These are phyloP conservation scores for Caenorhabditis brenneri DNA, from an alignment of 1,140 invertebrate species.

Conservation along the genomic window DNA sequence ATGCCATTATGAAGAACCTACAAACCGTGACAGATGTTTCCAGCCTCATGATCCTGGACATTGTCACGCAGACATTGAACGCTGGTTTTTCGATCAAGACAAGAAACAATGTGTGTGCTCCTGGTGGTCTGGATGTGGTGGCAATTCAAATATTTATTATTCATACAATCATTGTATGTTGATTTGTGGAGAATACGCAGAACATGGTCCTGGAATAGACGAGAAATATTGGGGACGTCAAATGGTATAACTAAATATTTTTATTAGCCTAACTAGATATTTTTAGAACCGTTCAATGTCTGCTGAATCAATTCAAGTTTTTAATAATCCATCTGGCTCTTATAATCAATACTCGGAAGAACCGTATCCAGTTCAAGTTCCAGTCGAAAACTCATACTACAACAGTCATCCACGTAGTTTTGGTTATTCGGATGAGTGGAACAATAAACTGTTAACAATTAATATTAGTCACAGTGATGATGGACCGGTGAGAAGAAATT, in stretches of 20 bases:
- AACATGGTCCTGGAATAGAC: constrained; percentile 46
- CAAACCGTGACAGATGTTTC: constrained; percentile 53
- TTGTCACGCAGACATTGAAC: constrained; percentile 56
- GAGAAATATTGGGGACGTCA: constrained; percentile 50
- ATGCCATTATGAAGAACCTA: constrained; percentile 52
- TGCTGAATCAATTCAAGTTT: constrained; percentile 10
- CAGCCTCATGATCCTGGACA: constrained; percentile 58
- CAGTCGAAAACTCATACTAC: constrained; percentile 1
- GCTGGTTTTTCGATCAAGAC: constrained; percentile 59
- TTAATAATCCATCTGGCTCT: constrained; percentile 10
- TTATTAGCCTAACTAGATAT: background rate
- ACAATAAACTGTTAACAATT: background rate
- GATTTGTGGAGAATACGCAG: constrained; percentile 57
- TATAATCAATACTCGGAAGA: background rate
- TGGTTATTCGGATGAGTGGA: background rate
- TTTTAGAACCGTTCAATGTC: constrained; percentile 41
- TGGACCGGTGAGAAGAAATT: background rate
- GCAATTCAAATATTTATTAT: constrained; percentile 59
- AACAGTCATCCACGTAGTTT: constrained; percentile 1
- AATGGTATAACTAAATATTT: background rate
- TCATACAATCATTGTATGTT: constrained; percentile 60
- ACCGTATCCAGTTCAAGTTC: constrained; percentile 40
- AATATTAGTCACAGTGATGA: constrained; percentile 21
- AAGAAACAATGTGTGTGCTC: constrained; percentile 58
- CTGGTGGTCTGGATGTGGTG: constrained; percentile 59